A percentile compares a stretch with the other conserved stretches of the same genome.
These are phyloP conservation scores for Caenorhabditis parvicauda DNA, from an alignment of 2,888 invertebrate genomes.

Conservation along the genomic window DNA sequence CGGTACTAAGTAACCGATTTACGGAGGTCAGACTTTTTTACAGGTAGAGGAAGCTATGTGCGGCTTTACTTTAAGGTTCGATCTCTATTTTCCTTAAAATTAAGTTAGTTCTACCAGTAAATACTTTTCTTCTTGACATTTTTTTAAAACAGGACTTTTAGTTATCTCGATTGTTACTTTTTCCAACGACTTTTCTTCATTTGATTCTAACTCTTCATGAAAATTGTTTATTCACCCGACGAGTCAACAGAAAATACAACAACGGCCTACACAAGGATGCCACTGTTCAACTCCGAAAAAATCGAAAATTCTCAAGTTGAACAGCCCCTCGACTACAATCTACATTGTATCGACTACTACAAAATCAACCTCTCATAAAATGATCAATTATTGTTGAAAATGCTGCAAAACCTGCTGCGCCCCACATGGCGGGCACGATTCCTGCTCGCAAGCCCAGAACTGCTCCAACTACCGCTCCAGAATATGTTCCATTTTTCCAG, in stretches of 20 bases:
- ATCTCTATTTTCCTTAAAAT: no score
- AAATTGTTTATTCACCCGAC: no score
- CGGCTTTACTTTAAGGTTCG: no score
- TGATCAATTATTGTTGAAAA: conserved; percentile 96
- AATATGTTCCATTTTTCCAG: conserved; percentile 78
- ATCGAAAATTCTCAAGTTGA: background rate
- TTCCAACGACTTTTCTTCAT: no score
- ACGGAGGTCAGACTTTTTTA: no score
- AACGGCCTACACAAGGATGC: background rate
- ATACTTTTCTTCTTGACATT: no score
- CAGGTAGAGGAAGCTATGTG: no score
- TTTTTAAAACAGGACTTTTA: no score
- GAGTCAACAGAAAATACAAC: background rate
- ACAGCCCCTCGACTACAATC: background rate
- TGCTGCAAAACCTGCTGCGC: conserved; percentile 93
- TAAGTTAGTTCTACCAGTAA: no score
- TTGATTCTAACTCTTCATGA: no score
- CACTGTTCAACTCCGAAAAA: conserved; percentile 9
- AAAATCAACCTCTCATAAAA: conserved; percentile 48
- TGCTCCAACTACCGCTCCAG: conserved; percentile 72
- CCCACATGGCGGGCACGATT: conserved; percentile 79
- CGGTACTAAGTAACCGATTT: no score
- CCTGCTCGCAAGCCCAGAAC: conserved; percentile 78
- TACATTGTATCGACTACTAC: background rate
- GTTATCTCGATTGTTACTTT: no score